Evolutionary conservation across 2,113 vertebrate genomes (phyloP), one percentile per base, ranked within the genome.

Genomic region (Hyaena hyaena): DNA sequence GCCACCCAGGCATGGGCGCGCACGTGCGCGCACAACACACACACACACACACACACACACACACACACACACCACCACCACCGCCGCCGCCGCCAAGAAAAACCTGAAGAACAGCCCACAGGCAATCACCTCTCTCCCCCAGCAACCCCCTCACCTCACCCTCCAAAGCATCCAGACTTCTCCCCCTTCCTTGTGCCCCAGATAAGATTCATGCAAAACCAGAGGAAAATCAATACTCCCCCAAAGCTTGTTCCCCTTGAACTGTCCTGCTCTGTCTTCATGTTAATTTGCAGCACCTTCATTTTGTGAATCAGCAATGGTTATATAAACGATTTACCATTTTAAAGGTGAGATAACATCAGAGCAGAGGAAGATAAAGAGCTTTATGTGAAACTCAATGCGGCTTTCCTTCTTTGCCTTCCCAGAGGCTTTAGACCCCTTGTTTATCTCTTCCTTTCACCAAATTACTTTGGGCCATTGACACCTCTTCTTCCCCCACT

Each of bases 71-170:
- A 53, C 26, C 92, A 39, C 39, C 39, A 50, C 50, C 50, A 50
- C 50, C 50, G 14, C 50, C 50, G 4, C 50, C 12, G 2, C 35
- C 77, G 35, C 90, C 86, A 23, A 74, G 93, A 86, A 97, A 97
- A 98, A 98, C 97, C 94, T 95, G 97, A 97, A 63, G 35, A 93
- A 91, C 98, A 81, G 90, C 97, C 93, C 58, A 0, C 71, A 53
- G 12, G 58, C n/a, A 6, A 12, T 8, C 53, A n/a, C 17, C 69
- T 63, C 61, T 63, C 53, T 93, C 43, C 58, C 19, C 61, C 0
- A 2, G 50, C 61, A 31, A 11, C 0, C 2, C 61, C 53, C 53
- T 45, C 39, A 3, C 73, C 14, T 43, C 35, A 3, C 76, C 16
- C 35, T 50, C 28, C 12, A 5, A 23, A 73, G 66, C 93, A 73